phyloP scores from a whole-genome alignment of 2,797 vertebrate genomes.

The Clarias pachynema region DNA sequence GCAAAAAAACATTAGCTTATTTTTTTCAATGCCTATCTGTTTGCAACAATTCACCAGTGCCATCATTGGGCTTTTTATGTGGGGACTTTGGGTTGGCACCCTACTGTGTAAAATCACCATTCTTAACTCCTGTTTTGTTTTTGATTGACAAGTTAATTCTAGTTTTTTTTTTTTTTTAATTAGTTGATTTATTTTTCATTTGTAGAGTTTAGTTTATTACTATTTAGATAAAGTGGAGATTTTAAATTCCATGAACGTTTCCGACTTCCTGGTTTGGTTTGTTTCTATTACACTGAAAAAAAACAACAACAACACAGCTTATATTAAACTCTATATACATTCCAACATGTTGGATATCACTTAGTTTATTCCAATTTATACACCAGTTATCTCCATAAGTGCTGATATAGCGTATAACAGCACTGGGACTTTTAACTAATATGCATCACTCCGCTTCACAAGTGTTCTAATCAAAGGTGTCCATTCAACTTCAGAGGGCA shows the following conservation, averaged over 20 bases:
- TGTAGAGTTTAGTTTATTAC: neutral
- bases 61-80: constrained; percentile 31
- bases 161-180: neutral
- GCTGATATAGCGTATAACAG: too few relatives aligned
- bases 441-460: too few relatives aligned
- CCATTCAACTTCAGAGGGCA: too few relatives aligned
- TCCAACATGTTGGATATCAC: neutral
- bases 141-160: neutral
- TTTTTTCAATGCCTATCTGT: constrained; percentile 40
- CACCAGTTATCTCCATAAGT: too few relatives aligned
- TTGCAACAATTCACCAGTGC: constrained; percentile 17
- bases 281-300: neutral
- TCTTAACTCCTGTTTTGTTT: neutral
- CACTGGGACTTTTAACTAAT: too few relatives aligned
- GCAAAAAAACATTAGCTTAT: constrained; percentile 43
- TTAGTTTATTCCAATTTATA: neutral
- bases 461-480: too few relatives aligned
- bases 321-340: neutral
- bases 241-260: neutral
- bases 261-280: neutral
- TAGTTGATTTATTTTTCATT: neutral
- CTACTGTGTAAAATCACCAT: neutral
- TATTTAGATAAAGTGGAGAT: neutral
- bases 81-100: neutral
- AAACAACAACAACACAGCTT: neutral